Evolutionary conservation across 2,888 invertebrate genomes (phyloP).

Genomic region (Tachystola acroxantha): DNA sequence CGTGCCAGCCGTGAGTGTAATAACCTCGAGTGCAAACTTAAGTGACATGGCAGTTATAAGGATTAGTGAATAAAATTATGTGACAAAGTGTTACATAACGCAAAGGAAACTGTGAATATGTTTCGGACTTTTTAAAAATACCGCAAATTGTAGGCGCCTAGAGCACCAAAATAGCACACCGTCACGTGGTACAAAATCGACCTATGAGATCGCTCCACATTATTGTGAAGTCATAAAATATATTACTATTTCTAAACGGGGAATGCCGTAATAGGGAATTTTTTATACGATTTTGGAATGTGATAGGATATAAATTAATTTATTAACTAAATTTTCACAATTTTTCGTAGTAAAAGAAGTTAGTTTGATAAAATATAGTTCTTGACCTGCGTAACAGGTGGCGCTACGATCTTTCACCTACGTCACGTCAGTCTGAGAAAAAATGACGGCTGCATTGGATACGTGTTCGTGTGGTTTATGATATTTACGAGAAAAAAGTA

Average conservation of each 20-base stretch:
- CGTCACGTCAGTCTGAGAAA: conserved; percentile 75
- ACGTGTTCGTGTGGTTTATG: conserved; percentile 77
- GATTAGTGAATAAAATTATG: conserved; percentile 53
- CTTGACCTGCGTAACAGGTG: conserved; percentile 40
- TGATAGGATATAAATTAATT: too few species aligned
- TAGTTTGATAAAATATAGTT: conserved; percentile 36
- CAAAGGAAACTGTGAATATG: conserved; percentile 37
- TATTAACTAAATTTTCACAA: conserved; percentile 2
- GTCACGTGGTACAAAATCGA: conserved; percentile 70
- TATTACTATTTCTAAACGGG: neutral
- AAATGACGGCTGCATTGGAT: conserved; percentile 76
- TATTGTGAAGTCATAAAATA: conserved; percentile 38
- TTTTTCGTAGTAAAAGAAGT: conserved; percentile 20
- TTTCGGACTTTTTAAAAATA: conserved; percentile 73
- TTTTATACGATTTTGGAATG: too few species aligned
- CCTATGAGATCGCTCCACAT: conserved; percentile 76
- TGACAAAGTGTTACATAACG: conserved; percentile 74
- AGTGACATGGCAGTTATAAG: conserved; percentile 45
- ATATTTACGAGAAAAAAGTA: conserved; percentile 76
- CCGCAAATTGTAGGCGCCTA: conserved; percentile 75
- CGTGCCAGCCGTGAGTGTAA: conserved; percentile 52
- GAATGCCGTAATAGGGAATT: too few species aligned
- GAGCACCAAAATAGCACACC: conserved; percentile 66
- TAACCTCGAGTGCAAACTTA: conserved; percentile 47
- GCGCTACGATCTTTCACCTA: conserved; percentile 46